phyloP scores from a whole-genome alignment of 2,888 invertebrate genomes.

The Bellardia pandia region DNA sequence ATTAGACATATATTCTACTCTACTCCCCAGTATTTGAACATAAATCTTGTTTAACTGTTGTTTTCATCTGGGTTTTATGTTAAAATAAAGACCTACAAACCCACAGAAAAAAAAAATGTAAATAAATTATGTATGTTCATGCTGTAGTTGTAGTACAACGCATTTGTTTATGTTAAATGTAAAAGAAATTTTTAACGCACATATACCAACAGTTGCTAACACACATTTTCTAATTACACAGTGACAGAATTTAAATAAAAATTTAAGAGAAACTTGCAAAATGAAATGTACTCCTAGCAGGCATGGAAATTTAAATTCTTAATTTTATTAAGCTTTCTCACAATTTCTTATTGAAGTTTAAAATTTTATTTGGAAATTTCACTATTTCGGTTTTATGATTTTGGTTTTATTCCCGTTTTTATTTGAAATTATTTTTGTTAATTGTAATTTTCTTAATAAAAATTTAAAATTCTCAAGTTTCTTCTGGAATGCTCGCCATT shows the following conservation, averaged over 20 bases:
- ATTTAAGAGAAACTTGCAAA: slow-evolving; percentile 63
- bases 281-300: background rate
- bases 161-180: slow-evolving; percentile 33
- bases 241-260: slow-evolving; percentile 65
- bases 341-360: no score
- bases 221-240: slow-evolving; percentile 70
- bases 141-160: slow-evolving; percentile 2
- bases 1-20: background rate
- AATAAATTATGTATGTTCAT: slow-evolving; percentile 21
- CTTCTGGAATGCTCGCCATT: no score
- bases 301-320: no score
- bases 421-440: no score
- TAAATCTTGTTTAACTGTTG: background rate
- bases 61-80: background rate
- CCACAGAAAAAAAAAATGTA: background rate
- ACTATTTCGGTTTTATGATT: no score
- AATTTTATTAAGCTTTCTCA: no score
- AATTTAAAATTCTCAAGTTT: no score
- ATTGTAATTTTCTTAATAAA: no score
- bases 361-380: no score
- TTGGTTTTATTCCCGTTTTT: no score
- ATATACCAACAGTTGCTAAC: slow-evolving; percentile 1
- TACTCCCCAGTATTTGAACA: background rate
- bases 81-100: background rate
- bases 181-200: slow-evolving; percentile 24